Base-by-base conservation (phyloP, 2,888 invertebrate species). In the Lasioglossum leucozonium region DNA sequence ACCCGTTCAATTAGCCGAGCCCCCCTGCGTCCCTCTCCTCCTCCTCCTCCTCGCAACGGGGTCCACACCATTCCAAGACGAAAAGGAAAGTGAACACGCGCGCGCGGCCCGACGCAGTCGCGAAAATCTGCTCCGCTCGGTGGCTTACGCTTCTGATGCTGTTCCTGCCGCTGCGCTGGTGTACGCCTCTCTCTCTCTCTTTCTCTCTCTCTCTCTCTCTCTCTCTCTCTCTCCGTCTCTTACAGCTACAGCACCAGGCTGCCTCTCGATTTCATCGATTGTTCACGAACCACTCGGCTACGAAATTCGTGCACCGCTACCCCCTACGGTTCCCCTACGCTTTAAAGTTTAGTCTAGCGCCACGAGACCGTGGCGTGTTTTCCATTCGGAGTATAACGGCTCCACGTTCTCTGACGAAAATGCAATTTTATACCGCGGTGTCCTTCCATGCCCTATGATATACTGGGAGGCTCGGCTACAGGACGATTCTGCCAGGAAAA, bases 1-100 rank as follows among this genome's bases (percentile, higher is more conserved):
- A 93, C 92, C 91, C 91, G 93, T 93, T 93, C 93, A 93, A 93
- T 93, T 93, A 93, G 92, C 88, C 86, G 91, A 90, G 89, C 91
- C 88, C 85, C 87, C 79, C 62, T 30, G 30, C 75, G 58, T 13
- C 62, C 62, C 72, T 44, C 34, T 37, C 16, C 2, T 8, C 30
- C 8, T 13, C 16, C 62, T 30, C 30, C n/a, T 55, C 55, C 55
- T 2, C 62, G 16, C 30, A 62, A 30, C 18, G 62, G 18, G 62
- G 30, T 16, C 62, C 62, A 30, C 62, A 30, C 62, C 55, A 11
- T 55, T 55, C 55, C 30, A 3, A 62, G 62, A 62, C 30, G 62
- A 44, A 71, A 47, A 55, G 65, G 74, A 58, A 62, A 76, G 58
- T 6, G 69, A 72, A 67, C 37, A 30, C 30, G 65, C 72, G 37